Percentiles rank a stretch among this genome's conserved stretches.
Evolutionary conservation across 2,797 vertebrate genomes (phyloP).

Genomic region (Halcyon chelicuti): DNA sequence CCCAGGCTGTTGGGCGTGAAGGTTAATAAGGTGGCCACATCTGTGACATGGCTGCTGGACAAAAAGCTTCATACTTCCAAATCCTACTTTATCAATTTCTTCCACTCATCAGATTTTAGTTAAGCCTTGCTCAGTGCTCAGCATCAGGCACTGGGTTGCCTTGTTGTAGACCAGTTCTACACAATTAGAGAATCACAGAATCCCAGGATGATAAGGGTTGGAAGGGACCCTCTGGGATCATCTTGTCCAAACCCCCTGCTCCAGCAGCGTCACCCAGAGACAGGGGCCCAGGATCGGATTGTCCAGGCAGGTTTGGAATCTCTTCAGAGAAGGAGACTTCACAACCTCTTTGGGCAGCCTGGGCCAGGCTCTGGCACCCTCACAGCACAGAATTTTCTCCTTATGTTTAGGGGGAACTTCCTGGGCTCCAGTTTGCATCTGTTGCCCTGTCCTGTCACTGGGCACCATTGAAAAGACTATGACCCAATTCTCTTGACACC

Average conservation of each 20-base stretch:
- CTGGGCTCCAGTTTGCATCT: too few species aligned
- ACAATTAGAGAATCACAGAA: not conserved
- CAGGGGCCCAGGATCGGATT: not conserved
- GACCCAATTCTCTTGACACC: too few species aligned
- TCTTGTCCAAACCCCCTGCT: not conserved
- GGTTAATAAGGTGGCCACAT: not conserved
- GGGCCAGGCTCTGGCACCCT: too few species aligned
- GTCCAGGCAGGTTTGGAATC: not conserved
- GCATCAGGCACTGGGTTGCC: not conserved
- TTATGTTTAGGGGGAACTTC: too few species aligned
- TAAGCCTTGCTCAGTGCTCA: not conserved
- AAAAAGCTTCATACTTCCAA: not conserved
- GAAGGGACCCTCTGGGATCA: not conserved
- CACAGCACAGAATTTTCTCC: too few species aligned
- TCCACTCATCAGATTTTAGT: not conserved
- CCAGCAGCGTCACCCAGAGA: not conserved
- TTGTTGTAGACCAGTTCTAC: not conserved
- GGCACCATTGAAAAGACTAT: too few species aligned
- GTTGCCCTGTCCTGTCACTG: too few species aligned
- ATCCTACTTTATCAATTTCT: not conserved
- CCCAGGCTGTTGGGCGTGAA: not conserved
- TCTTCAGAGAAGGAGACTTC: too few species aligned
- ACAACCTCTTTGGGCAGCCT: too few species aligned
- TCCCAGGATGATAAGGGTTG: not conserved
- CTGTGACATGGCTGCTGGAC: too few species aligned